These are phyloP conservation scores for Trichechus manatus DNA, from an alignment of 2,113 vertebrate genomes.

Conservation along the genomic window DNA sequence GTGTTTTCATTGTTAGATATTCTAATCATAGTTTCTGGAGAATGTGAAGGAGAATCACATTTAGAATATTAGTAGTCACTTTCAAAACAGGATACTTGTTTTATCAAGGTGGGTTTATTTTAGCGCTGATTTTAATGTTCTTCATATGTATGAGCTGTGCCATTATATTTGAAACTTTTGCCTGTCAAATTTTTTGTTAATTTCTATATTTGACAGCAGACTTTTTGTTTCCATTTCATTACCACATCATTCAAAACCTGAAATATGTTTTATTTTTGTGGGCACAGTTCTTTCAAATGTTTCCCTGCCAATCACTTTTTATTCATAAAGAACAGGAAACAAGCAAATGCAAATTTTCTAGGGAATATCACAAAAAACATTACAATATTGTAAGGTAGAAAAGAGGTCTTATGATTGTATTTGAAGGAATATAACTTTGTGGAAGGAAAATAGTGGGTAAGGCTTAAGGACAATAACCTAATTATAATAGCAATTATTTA, in stretches of 20 bases:
- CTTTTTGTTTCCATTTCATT: not conserved
- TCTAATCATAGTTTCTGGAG: not conserved
- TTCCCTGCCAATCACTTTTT: not conserved
- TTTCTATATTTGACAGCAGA: not conserved
- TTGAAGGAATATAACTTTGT: not conserved
- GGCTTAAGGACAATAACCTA: not conserved
- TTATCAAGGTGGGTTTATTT: not conserved
- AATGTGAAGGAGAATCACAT: not conserved
- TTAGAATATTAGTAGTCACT: not conserved
- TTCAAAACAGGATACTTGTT: not conserved
- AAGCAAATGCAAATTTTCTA: not conserved
- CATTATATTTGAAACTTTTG: not conserved
- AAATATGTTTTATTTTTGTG: not conserved
- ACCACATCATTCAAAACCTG: not conserved
- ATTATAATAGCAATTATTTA: not conserved
- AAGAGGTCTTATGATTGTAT: not conserved
- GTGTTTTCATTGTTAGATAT: not conserved
- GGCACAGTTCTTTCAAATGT: not conserved
- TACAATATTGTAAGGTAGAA: not conserved
- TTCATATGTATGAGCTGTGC: not conserved
- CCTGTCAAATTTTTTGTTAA: not conserved
- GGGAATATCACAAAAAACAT: not conserved
- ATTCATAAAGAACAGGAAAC: not conserved
- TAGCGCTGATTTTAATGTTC: not conserved
- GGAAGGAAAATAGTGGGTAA: not conserved